Base-by-base conservation (phyloP, 2,797 vertebrate species). In the Ptychobarbus kaznakovi region DNA sequence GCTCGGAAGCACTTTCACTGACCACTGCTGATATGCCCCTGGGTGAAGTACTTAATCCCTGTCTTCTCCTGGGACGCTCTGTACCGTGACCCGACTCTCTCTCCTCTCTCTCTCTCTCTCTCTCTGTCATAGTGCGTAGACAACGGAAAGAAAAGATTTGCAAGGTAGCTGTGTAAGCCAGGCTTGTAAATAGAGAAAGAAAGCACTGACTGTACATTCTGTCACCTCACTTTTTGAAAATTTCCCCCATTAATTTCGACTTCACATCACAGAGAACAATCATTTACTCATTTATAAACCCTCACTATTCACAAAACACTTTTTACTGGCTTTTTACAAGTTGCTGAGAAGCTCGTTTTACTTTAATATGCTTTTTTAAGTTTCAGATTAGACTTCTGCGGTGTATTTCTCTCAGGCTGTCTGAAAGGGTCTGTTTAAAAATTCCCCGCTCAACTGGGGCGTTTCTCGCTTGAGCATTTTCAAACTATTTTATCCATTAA, bases 271-370 rank as follows among this genome's bases (percentile, higher is more conserved):
- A 84, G 7, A 70, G 65, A 78, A 84, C 75, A 70, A 78, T 70
- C 75, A 78, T 72, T 84, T 79, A 79, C 65, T 84, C 38, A 79
- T 84, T 84, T 79, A 79, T 79, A 84, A 84, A 72, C 38, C 83
- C 56, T 61, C 83, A 80, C 91, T 92, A 88, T 86, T 77, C 58
- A 70, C 40, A 79, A 82, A 72, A 86, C 77, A 84, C 91, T 91
- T 91, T 89, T 46, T 32, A 22, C 22, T 42, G 90, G 89, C 90
- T 93, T 90, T 90, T 79, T 84, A 77, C 75, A 90, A 91, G 90
- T 91, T 91, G 89, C 89, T 91, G 92, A 90, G 92, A 91, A 94
- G 92, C 92, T 93, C 87, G 92, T 93, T 93, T 92, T 86, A 90
- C 90, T 91, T 91, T 92, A 90, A 93, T n/a, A 79, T 84, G 51